Evolutionary conservation across 2,888 invertebrate genomes (phyloP), one percentile per base, ranked within the genome.

Genomic region (Dynastes grantii): DNA sequence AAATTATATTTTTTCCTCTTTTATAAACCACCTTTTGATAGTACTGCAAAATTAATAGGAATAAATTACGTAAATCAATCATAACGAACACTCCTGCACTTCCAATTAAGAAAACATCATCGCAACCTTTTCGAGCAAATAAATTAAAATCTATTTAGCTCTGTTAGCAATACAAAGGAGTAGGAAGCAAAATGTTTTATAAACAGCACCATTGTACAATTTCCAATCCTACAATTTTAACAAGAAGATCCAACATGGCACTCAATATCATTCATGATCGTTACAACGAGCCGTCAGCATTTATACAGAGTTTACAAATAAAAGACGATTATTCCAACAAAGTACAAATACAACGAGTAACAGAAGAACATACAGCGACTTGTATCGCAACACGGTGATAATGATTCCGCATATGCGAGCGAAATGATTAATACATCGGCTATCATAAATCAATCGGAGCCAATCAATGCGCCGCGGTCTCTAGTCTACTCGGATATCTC

Each of bases 381-480:
- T 11, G 29, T 0, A 8, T 49, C 49, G 49, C 29, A 68, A 27
- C 49, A 22, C 2, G 16, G 65, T 16, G 71, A 71, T 71, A 71
- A 71, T 58, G 71, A 71, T 71, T 71, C 71, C 71, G 40, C 71
- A 71, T 71, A 71, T 71, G 71, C 40, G 13, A 37, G 40, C 55
- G 11, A 71, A 40, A 71, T 71, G 71, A 71, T 71, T 71, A 71
- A 71, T 71, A 71, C 71, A 32, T 71, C 55, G 40, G 13, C 71
- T 37, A 71, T 71, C 71, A 71, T 71, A 71, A 71, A 71, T 71
- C 71, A 71, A 71, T 71, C 71, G 55, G 37, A 58, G 40, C 51
- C 58, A 71, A 71, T 71, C 71, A 71, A 58, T 71, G 22, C 45
- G 16, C 13, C 16, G 32, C 22, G 5, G 5, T 5, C 32, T 37